Evolutionary conservation across 2,113 vertebrate species (phyloP).

Genomic region (Cettia cetti): DNA sequence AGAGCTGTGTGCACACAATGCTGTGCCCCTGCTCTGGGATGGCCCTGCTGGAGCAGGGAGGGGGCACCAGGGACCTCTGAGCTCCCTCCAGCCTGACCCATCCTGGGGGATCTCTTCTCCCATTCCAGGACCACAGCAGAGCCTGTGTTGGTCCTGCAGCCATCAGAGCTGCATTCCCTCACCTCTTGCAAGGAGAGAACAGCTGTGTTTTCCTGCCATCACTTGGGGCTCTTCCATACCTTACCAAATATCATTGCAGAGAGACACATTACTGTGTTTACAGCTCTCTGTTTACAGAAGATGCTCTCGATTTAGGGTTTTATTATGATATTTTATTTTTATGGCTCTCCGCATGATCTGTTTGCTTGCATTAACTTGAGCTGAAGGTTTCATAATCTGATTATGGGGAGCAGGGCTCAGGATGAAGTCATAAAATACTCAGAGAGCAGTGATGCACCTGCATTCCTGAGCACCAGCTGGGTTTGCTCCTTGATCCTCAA

Average conservation of each 20-base stretch:
- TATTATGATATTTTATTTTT: conserved; percentile 66
- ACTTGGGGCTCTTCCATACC: conserved; percentile 34
- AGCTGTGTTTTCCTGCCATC: conserved; percentile 48
- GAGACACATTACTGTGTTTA: conserved; percentile 55
- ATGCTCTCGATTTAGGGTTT: conserved; percentile 41
- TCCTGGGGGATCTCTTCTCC: background rate
- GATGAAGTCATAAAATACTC: background rate
- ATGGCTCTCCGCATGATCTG: conserved; percentile 38
- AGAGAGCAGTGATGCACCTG: background rate
- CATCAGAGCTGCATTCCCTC: fast-evolving
- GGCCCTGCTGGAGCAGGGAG: no score
- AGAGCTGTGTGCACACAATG: background rate
- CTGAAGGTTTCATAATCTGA: conserved; percentile 51
- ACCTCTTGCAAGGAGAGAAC: background rate
- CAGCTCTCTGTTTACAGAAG: conserved; percentile 25
- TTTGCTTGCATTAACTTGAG: conserved; percentile 60
- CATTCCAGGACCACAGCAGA: fast-evolving
- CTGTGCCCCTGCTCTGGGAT: no score
- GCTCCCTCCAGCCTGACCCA: background rate
- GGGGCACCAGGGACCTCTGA: no score
- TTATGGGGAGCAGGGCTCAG: background rate
- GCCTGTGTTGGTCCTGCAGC: background rate
- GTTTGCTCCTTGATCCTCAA: background rate
- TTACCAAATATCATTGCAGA: background rate
- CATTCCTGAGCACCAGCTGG: background rate